These are phyloP conservation scores for Dasyprocta punctata DNA, from an alignment of 2,113 vertebrate genomes.

Conservation along the genomic window DNA sequence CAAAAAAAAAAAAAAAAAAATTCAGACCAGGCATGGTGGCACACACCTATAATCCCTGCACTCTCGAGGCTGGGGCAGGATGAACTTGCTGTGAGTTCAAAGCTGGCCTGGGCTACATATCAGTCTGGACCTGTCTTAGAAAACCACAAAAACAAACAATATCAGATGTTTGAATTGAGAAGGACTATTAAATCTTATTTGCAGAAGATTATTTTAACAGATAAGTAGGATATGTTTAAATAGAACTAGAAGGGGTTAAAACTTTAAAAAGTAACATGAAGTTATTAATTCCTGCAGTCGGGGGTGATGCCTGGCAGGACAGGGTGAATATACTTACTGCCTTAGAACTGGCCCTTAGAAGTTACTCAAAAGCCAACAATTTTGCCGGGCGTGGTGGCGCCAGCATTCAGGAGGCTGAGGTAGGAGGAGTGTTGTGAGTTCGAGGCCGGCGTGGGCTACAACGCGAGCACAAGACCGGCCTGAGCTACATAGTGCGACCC, in stretches of 20 bases:
- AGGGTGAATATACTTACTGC: not conserved
- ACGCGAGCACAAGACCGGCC: too few species aligned
- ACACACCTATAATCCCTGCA: not conserved
- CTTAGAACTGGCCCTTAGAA: not conserved
- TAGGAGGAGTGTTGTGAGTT: too few species aligned
- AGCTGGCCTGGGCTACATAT: not conserved
- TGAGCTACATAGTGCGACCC: too few species aligned
- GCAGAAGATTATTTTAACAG: conserved; percentile 28
- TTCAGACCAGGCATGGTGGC: not conserved
- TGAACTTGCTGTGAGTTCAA: not conserved
- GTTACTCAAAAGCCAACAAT: not conserved
- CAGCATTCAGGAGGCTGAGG: too few species aligned
- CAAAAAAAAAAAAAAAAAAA: not conserved
- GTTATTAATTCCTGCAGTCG: not conserved
- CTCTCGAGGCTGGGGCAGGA: not conserved
- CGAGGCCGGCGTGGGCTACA: too few species aligned
- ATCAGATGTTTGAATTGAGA: not conserved
- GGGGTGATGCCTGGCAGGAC: not conserved
- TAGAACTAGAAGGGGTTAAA: not conserved
- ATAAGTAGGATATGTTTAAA: not conserved
- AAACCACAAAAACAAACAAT: not conserved
- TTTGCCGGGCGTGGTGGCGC: too few species aligned
- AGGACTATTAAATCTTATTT: conserved; percentile 45
- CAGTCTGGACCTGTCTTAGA: not conserved
- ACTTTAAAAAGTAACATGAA: not conserved